Conservation (phyloP, 1,140 invertebrate species). For the Drosophila lowei region DNA sequence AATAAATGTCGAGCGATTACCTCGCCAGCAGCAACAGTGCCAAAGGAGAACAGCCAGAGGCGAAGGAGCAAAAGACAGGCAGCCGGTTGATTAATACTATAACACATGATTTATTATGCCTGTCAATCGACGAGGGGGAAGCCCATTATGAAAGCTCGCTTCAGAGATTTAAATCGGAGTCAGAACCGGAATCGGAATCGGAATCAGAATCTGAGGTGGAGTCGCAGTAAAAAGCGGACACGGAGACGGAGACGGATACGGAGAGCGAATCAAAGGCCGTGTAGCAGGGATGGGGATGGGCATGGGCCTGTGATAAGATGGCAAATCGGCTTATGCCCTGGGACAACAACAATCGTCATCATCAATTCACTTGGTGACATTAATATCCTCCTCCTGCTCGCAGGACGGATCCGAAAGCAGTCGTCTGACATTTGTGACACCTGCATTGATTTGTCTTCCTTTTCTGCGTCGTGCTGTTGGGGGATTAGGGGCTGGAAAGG, state of each 20-base stretch:
- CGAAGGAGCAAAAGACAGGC: conserved; percentile 43
- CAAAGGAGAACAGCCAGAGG: conserved; percentile 3
- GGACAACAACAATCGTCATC: conserved; percentile 73
- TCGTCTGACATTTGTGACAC: conserved; percentile 81
- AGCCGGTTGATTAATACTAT: conserved; percentile 75
- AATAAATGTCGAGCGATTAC: conserved; percentile 79
- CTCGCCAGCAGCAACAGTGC: conserved; percentile 49
- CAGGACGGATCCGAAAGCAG: conserved; percentile 58
- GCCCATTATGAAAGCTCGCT: conserved; percentile 75
- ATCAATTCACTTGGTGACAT: conserved; percentile 81
- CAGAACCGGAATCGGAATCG: neutral
- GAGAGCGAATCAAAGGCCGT: conserved; percentile 7
- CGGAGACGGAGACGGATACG: neutral
- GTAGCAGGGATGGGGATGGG: too few species aligned
- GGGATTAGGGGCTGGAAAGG: conserved; percentile 4
- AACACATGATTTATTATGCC: conserved; percentile 80
- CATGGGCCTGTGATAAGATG: conserved; percentile 70
- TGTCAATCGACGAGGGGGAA: conserved; percentile 71
- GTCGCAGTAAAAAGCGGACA: conserved; percentile 14
- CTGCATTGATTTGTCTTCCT: conserved; percentile 80
- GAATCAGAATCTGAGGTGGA: neutral
- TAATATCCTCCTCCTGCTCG: conserved; percentile 67
- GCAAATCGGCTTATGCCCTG: conserved; percentile 75
- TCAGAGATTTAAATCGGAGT: conserved; percentile 65
- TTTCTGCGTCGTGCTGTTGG: conserved; percentile 20